These are phyloP conservation scores for Picathartes gymnocephalus DNA, from an alignment of 2,113 vertebrate genomes.

Conservation along the genomic window DNA sequence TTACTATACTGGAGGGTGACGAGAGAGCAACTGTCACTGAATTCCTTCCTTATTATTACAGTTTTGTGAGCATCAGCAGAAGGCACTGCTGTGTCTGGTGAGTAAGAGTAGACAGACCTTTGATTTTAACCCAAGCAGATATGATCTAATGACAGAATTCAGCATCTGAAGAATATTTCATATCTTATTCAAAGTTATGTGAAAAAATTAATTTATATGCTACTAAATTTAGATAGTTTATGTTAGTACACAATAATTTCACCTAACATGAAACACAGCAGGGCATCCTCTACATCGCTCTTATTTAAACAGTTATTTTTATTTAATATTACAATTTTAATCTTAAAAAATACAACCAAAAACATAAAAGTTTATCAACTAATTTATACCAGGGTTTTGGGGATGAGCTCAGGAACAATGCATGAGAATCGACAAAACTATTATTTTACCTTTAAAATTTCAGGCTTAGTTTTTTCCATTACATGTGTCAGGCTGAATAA, in stretches of 20 bases:
- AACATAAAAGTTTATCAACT: background rate
- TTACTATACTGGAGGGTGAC: background rate
- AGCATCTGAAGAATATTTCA: background rate
- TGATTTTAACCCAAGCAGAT: background rate
- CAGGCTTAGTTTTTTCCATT: slow-evolving; percentile 95
- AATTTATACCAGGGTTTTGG: background rate
- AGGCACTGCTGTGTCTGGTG: background rate
- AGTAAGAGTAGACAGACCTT: background rate
- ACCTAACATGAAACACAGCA: background rate
- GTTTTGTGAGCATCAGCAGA: background rate
- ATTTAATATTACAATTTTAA: background rate
- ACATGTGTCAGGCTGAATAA: slow-evolving; percentile 95
- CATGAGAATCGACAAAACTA: background rate
- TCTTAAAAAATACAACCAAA: background rate
- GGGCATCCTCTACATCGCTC: background rate
- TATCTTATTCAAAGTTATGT: background rate
- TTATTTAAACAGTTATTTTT: background rate
- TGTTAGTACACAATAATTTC: background rate
- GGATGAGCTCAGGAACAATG: background rate
- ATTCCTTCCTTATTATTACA: background rate
- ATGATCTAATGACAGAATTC: background rate
- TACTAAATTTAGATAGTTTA: background rate
- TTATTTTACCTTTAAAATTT: slow-evolving; percentile 90
- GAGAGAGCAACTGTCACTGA: background rate
- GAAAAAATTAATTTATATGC: background rate